These are phyloP conservation scores for Diaprepes abbreviatus DNA, from an alignment of 2,888 invertebrate species.

Conservation along the genomic window DNA sequence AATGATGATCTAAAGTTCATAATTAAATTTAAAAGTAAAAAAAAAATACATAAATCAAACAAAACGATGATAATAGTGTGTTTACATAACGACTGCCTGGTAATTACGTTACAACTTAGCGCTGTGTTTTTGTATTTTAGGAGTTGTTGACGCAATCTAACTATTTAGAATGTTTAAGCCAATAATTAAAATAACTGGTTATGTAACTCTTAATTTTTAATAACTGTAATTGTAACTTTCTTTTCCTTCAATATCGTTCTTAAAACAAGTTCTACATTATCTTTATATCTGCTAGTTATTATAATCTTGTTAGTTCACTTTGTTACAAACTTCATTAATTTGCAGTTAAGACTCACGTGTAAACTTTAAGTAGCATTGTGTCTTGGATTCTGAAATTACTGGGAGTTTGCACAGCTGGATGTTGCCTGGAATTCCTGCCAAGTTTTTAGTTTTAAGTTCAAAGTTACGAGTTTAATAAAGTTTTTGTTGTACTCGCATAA, in stretches of 20 bases:
- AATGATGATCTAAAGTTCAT: too few relatives aligned
- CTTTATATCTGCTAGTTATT: background rate
- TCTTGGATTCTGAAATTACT: slow-evolving; percentile 9
- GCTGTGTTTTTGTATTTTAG: too few relatives aligned
- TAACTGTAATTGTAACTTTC: too few relatives aligned
- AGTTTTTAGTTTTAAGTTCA: slow-evolving; percentile 1
- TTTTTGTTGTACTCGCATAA: background rate
- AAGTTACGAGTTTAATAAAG: slow-evolving; percentile 2
- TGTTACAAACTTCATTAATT: slow-evolving; percentile 16
- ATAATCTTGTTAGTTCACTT: slow-evolving; percentile 10
- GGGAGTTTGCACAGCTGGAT: slow-evolving; percentile 9
- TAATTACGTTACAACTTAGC: too few relatives aligned
- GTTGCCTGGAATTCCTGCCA: background rate
- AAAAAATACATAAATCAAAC: too few relatives aligned
- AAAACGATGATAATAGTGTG: too few relatives aligned
- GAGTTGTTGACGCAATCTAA: too few relatives aligned
- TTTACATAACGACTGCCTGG: too few relatives aligned
- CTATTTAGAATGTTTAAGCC: too few relatives aligned
- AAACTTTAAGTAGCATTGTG: slow-evolving; percentile 10
- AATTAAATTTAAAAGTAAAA: too few relatives aligned
- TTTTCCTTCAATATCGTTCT: background rate
- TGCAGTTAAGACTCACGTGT: slow-evolving; percentile 5
- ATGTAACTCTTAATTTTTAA: too few relatives aligned
- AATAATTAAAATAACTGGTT: too few relatives aligned
- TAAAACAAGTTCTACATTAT: background rate